phyloP scores from a whole-genome alignment of 2,113 vertebrate species.

The Ammodytes dubius region DNA sequence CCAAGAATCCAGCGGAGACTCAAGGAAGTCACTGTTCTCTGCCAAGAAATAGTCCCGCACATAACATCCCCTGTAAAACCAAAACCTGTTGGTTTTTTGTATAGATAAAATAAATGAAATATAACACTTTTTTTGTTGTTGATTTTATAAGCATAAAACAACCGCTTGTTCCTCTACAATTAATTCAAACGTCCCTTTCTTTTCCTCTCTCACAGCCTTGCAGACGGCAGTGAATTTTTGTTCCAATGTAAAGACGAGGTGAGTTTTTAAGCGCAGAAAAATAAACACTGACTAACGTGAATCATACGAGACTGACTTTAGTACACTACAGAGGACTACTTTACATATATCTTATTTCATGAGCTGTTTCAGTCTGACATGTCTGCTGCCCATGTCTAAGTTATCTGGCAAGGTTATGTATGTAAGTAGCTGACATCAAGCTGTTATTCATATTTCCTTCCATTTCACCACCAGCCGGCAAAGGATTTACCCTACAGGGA shows the following conservation, averaged over 20 bases:
- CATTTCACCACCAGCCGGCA: not conserved
- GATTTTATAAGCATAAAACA: not conserved
- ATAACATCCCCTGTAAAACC: not conserved
- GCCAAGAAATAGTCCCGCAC: not conserved
- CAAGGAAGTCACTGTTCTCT: not conserved
- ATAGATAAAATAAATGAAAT: not conserved
- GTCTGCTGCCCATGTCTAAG: not conserved
- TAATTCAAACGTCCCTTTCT: not conserved
- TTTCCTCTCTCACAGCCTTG: constrained; percentile 85
- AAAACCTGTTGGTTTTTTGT: constrained; percentile 6
- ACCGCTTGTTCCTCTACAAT: not conserved
- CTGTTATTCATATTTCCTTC: constrained; percentile 3
- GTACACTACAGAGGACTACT: not conserved
- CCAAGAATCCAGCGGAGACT: not conserved
- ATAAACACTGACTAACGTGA: not conserved
- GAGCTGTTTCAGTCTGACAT: not conserved
- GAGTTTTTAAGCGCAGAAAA: constrained; percentile 51
- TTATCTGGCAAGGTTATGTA: constrained; percentile 4
- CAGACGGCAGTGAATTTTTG: constrained; percentile 93
- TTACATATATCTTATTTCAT: not conserved
- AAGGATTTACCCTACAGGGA: constrained; percentile 3
- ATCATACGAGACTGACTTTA: not conserved
- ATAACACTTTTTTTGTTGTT: not conserved
- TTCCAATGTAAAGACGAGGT: constrained; percentile 98
- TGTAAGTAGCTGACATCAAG: not conserved